phyloP scores from a whole-genome alignment of 1,140 invertebrate species.

The Drosophila albomicans region DNA sequence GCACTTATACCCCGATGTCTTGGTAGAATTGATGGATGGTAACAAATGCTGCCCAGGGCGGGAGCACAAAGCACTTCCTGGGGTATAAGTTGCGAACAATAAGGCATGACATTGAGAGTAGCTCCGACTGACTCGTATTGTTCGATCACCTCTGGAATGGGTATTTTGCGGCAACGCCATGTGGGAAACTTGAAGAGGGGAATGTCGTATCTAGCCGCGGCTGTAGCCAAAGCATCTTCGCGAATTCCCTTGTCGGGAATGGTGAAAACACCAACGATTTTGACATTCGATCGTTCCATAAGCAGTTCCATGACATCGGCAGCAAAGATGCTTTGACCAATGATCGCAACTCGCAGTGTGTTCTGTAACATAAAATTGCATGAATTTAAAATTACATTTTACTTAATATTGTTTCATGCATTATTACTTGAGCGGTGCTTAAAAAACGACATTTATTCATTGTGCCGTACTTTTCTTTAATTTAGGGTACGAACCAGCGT shows the following conservation, averaged over 20 bases:
- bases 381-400: not conserved
- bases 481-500: too few species aligned
- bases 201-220: conserved; percentile 90
- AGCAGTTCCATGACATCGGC: conserved; percentile 96
- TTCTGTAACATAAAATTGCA: not conserved
- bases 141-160: conserved; percentile 93
- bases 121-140: conserved; percentile 94
- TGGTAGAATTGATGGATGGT: conserved; percentile 97
- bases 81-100: conserved; percentile 98
- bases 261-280: conserved; percentile 97
- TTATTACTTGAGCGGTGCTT: conserved; percentile 2
- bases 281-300: conserved; percentile 90
- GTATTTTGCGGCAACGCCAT: conserved; percentile 94
- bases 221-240: conserved; percentile 95
- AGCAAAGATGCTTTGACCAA: conserved; percentile 97
- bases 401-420: too few species aligned
- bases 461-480: too few species aligned
- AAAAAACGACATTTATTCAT: not conserved
- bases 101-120: conserved; percentile 97
- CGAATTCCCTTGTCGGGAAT: conserved; percentile 94
- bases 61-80: conserved; percentile 98
- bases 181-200: conserved; percentile 96
- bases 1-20: conserved; percentile 96
- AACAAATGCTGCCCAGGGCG: conserved; percentile 94
- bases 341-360: conserved; percentile 90